Base-by-base conservation (phyloP, 1,140 invertebrate genomes). In the Orchesella cincta region DNA sequence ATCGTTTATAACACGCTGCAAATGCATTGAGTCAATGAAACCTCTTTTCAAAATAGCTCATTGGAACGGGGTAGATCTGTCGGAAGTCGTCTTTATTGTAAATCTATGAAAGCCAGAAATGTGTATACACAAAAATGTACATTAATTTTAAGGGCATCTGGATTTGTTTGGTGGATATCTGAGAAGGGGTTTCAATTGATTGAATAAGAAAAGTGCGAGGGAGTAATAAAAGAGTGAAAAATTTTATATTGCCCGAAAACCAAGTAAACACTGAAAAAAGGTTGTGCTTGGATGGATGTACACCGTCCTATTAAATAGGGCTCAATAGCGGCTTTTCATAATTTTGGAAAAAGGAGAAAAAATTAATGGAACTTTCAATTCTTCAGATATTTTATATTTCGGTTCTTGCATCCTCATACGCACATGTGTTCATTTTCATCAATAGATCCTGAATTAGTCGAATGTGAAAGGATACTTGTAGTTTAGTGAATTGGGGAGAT, bases 131-230 rank as follows among this genome's bases (percentile, higher is more conserved):
- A 57, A 12, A 57, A 18, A n/a, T 57, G 52, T 57, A 57, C 14
- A 23, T 57, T 8, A 5, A n/a, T 23, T 18, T 57, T 18, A 26
- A 67, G 62, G 62, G 62, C 62, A 67, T 67, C 62, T 67, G 62
- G 62, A 67, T 31, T 31, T 5, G 31, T 18, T 67, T 33, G 62
- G 62, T 67, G 23, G 62, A 67, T 33, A 33, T 67, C 14, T 67
- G 5, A 5, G 31, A n/a, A 67, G n/a, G n/a, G 33, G 62, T 2
- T 67, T 67, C 26, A 67, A 67, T 67, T 67, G 62, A 67, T 67
- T 67, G 28, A 67, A 67, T 67, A n/a, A 67, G 62, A 33, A 67
- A 67, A 67, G 62, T 67, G 62, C 62, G 62, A 67, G 62, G 62
- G 62, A 31, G 62, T 67, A 67, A 67, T 67, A 33, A 31, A 33